Conservation (phyloP, 2,113 vertebrate genomes). For the Gymnarchus niloticus region DNA sequence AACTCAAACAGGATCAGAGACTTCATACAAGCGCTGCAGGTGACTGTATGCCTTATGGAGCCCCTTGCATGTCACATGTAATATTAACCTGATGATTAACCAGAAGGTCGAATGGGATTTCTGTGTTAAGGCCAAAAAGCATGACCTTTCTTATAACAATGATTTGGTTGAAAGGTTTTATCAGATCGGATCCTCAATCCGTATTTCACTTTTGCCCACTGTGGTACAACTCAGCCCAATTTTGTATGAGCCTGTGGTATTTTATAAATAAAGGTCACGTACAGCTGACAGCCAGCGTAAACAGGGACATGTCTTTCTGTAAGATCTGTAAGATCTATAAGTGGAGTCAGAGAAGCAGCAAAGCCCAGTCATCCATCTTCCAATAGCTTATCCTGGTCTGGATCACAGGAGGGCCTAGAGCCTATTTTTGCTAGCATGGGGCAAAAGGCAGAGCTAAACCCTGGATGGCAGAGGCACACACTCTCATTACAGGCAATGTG, state of each 20-base stretch:
- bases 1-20: not conserved
- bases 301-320: not conserved
- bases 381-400: not conserved
- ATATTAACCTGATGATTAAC: not conserved
- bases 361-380: not conserved
- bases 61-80: not conserved
- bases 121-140: too few relatives aligned
- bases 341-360: not conserved
- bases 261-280: not conserved
- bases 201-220: not conserved
- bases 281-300: not conserved
- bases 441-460: not conserved
- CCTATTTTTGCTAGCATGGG: not conserved
- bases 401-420: not conserved
- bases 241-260: not conserved
- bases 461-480: not conserved
- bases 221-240: not conserved
- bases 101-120: not conserved
- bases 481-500: conserved; percentile 19
- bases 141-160: too few relatives aligned
- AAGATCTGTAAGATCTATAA: not conserved
- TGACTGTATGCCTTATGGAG: not conserved
- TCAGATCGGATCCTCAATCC: not conserved
- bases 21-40: not conserved
- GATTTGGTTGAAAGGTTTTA: not conserved